A percentile compares a stretch with the other conserved stretches of the same genome.
Conservation (phyloP, 1,140 invertebrate genomes). For the Melipona quadrifasciata region DNA sequence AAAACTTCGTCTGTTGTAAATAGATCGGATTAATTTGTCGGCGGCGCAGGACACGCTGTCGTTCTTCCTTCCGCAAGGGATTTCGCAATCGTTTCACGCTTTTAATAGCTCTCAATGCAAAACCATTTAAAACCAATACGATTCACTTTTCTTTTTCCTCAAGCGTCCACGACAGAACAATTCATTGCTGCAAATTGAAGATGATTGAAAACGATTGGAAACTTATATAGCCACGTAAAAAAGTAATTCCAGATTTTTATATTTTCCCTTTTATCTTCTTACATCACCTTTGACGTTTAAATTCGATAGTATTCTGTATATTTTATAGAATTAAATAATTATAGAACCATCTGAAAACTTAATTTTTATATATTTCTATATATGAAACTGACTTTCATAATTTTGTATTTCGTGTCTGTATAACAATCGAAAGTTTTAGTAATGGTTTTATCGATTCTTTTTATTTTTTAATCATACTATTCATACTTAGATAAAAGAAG, state of each 20-base stretch:
- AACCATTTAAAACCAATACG: background rate
- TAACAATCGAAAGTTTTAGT: no score
- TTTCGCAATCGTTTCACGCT: background rate
- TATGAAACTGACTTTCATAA: no score
- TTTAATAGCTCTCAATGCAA: background rate
- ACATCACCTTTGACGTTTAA: background rate
- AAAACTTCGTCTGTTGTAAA: constrained; percentile 23
- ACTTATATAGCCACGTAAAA: background rate
- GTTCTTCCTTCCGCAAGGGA: background rate
- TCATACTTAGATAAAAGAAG: no score
- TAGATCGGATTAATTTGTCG: constrained; percentile 16
- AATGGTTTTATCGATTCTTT: no score
- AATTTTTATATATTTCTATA: background rate
- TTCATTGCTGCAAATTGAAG: background rate
- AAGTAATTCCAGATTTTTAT: background rate
- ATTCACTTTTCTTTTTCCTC: background rate
- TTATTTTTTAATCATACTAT: background rate
- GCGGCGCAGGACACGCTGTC: background rate
- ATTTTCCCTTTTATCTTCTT: background rate
- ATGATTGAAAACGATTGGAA: background rate
- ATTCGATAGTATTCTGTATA: background rate
- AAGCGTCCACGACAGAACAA: background rate
- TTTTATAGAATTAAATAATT: background rate
- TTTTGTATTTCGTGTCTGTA: no score
- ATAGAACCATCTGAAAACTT: background rate